Evolutionary conservation across 2,888 invertebrate species (phyloP), one percentile per base, ranked within the genome.

Genomic region (Plutella xylostella): DNA sequence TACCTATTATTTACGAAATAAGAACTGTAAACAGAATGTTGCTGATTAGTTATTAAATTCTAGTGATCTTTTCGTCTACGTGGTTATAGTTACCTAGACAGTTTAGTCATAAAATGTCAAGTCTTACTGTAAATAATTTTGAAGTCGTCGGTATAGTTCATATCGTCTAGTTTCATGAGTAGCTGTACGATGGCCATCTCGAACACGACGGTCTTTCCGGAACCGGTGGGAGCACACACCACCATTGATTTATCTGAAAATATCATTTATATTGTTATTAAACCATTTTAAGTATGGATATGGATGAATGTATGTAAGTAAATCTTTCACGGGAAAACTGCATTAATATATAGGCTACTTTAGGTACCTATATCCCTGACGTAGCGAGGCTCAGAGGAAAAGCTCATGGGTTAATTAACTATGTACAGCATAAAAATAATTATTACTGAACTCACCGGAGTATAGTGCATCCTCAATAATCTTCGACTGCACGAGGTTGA

Each of bases 181-280:
- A 91, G 64, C 46, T 88, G 84, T 0, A 92, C 77, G 47, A 94
- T 89, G 0, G 92, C 92, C 69, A 94, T 77, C 82, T 94, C 93
- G 71, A 93, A 92, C n/a, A 93, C 74, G 18, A 87, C 90, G 0
- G 93, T 94, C 73, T 94, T 94, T 2, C 93, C 94, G 1, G 92
- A 92, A 1, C 93, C 93, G 3, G 93, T 94, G 0, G 93, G 93
- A 0, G 93, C 91, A 50, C 91, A 89, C 2, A 93, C 84, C 7
- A 92, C 91, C 48, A 93, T 63, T 0, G 92, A 87, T 58, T 87
- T 86, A 69, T 92, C 92, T 86, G 15, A 18, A 9, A 2, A 33
- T 17, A 11, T 7, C 15, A 18, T 1, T 15, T 15, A 9, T 11
- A 6, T 15, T 17, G 9, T 3, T 18, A 17, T 34, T 7, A 34